Conservation (phyloP, 2,797 vertebrate species). For the Cichlasoma orientale region DNA sequence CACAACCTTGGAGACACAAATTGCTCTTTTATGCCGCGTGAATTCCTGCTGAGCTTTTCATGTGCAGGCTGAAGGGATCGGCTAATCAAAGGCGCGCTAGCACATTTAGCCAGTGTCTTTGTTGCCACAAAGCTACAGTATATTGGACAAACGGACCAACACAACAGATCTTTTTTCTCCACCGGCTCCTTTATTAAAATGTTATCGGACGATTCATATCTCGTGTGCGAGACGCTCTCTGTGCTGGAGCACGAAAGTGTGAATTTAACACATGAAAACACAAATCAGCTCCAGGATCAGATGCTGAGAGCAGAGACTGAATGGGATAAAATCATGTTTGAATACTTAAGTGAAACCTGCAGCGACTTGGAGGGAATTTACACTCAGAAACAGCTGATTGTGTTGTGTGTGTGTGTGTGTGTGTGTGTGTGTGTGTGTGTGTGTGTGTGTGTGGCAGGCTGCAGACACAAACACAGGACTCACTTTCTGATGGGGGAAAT, state of each 20-base stretch:
- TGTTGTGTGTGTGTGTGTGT: not conserved
- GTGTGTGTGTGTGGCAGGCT: no score
- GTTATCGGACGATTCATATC: not conserved
- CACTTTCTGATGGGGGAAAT: no score
- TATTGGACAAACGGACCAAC: not conserved
- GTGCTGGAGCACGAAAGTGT: not conserved
- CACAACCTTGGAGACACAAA: conserved; percentile 67
- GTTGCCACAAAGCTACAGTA: conserved; percentile 4
- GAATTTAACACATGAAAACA: not conserved
- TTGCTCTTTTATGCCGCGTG: conserved; percentile 59
- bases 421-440: no score
- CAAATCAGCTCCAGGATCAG: not conserved
- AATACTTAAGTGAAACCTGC: not conserved
- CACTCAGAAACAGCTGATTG: not conserved
- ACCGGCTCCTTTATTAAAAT: not conserved
- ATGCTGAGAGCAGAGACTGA: not conserved
- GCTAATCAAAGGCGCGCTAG: conserved; percentile 46
- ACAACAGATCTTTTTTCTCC: not conserved
- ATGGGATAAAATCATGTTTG: not conserved
- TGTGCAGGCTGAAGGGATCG: conserved; percentile 48
- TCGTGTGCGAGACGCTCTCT: not conserved
- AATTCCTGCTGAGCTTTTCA: conserved; percentile 72
- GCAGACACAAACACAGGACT: no score
- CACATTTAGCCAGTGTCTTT: not conserved
- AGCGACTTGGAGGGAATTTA: not conserved